A percentile compares a stretch with the other conserved stretches of the same genome.
Evolutionary conservation across 2,888 invertebrate genomes (phyloP).

Genomic region (Monoplex corrugatus): DNA sequence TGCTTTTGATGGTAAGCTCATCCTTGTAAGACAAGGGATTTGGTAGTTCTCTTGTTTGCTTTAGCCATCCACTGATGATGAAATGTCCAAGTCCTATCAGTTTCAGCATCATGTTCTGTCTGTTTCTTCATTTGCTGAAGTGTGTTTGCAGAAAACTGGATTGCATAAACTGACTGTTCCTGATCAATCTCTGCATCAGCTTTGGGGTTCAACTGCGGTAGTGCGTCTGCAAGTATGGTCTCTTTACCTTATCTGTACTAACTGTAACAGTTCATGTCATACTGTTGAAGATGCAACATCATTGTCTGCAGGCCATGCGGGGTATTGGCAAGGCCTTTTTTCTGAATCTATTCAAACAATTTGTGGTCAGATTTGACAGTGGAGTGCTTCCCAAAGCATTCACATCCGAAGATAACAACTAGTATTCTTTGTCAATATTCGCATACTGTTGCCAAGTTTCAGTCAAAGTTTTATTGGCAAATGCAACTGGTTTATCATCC

Average conservation of each 20-base stretch:
- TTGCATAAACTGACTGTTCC: not conserved
- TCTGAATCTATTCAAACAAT: not conserved
- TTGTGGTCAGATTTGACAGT: not conserved
- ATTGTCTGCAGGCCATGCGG: not conserved
- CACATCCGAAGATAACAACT: too few relatives aligned
- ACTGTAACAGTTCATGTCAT: not conserved
- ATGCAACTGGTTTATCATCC: too few relatives aligned
- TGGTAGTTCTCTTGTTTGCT: not conserved
- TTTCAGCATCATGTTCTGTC: not conserved
- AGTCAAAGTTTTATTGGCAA: too few relatives aligned
- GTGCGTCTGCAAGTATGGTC: not conserved
- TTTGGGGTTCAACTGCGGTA: not conserved
- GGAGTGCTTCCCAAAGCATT: too few relatives aligned
- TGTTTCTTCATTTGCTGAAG: not conserved
- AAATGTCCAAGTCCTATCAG: not conserved
- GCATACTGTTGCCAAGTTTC: too few relatives aligned
- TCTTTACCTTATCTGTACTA: constrained; percentile 17
- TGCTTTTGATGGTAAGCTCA: too few relatives aligned
- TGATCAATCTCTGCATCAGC: not conserved
- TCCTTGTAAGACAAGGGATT: too few relatives aligned
- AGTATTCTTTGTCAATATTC: too few relatives aligned
- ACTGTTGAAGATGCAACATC: constrained; percentile 1
- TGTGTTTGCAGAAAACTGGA: not conserved
- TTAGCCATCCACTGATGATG: not conserved
- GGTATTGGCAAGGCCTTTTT: not conserved